A percentile compares a stretch with the other conserved stretches of the same genome.
Evolutionary conservation across 2,113 vertebrate species (phyloP).

Genomic region (Rhinoderma darwinii): DNA sequence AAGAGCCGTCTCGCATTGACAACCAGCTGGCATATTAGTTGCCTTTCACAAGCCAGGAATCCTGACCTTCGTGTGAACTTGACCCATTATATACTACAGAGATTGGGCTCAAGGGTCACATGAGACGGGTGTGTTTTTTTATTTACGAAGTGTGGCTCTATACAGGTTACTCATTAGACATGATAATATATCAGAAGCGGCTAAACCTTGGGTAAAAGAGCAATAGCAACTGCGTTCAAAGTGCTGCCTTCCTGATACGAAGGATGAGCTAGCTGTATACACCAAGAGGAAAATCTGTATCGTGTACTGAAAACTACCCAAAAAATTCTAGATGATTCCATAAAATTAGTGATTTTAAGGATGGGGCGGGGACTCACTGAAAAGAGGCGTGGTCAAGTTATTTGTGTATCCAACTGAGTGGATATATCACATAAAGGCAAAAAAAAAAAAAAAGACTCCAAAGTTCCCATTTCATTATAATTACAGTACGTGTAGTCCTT

Average conservation of each 20-base stretch:
- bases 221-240: not conserved
- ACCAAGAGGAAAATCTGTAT: not conserved
- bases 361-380: not conserved
- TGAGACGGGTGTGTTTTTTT: not conserved
- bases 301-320: not conserved
- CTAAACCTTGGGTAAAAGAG: not conserved
- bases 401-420: no score
- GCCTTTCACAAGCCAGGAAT: conserved; percentile 4
- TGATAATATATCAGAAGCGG: not conserved
- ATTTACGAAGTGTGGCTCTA: not conserved
- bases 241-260: not conserved
- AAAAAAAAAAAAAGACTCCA: no score
- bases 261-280: not conserved
- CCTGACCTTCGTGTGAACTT: conserved; percentile 10
- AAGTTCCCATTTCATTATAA: not conserved
- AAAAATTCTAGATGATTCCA: no score
- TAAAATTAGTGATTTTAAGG: no score
- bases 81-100: not conserved
- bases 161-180: conserved; percentile 16
- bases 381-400: no score
- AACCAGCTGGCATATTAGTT: not conserved
- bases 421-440: no score
- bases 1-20: not conserved
- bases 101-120: conserved; percentile 10
- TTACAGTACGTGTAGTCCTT: no score